Percentiles rank a stretch among this genome's conserved stretches.
Evolutionary conservation across 2,113 vertebrate genomes (phyloP).

Genomic region (Triplophysa siluroides): DNA sequence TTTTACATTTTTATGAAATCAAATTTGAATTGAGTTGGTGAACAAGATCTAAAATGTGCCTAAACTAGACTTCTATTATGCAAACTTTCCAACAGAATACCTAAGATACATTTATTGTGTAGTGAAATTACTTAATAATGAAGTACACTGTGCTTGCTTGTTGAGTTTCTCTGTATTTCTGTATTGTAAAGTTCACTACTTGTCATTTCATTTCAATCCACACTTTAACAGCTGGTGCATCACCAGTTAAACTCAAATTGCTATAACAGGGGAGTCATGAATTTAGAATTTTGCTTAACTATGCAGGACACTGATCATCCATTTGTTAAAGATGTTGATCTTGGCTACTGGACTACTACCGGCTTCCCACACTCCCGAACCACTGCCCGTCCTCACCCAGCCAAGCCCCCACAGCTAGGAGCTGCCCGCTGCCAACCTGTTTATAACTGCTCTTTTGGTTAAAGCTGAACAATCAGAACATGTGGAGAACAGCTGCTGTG

Average conservation of each 20-base stretch:
- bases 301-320: not conserved
- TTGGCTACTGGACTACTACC: conserved; percentile 3
- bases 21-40: too few species aligned
- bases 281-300: too few species aligned
- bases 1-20: too few species aligned
- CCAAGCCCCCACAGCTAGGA: conserved; percentile 49
- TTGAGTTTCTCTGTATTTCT: too few species aligned
- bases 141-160: too few species aligned
- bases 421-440: conserved; percentile 57
- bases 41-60: too few species aligned
- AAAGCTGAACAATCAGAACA: conserved; percentile 50
- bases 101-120: too few species aligned
- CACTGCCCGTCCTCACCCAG: conserved; percentile 40
- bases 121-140: too few species aligned
- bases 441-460: conserved; percentile 52
- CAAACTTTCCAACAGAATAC: too few species aligned
- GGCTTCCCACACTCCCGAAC: conserved; percentile 63
- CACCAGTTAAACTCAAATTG: too few species aligned
- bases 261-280: too few species aligned
- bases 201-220: not conserved
- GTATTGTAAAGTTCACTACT: not conserved
- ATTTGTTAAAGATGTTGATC: not conserved
- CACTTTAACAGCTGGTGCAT: not conserved
- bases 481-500: conserved; percentile 29
- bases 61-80: too few species aligned